Base-by-base conservation (phyloP, 2,113 vertebrate genomes). In the Corynorhinus townsendii region DNA sequence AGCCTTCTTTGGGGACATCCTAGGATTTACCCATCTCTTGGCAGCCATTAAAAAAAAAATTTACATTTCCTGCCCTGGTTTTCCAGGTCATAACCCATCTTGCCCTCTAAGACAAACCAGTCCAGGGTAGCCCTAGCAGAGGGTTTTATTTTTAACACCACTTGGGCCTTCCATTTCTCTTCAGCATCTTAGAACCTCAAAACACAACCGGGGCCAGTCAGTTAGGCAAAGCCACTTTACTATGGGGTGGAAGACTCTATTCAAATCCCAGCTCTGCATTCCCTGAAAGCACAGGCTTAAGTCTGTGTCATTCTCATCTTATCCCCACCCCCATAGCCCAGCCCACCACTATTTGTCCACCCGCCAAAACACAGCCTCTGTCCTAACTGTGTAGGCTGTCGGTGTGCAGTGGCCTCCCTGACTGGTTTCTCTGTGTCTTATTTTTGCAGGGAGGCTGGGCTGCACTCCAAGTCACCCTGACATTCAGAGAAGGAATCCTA, bases 241-340 rank as follows among this genome's bases (percentile, higher is more conserved):
- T 14, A 5, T 4, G 35, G 38, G 30, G 19, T 64, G 26, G 26
- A 54, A 59, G 38, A 54, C 7, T 24, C 56, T 47, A 8, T 17
- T 12, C 33, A 33, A 62, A 86, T 14, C 26, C 40, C n/a, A 35
- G 69, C 14, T 71, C 47, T 47, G 33, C 16, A 12, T 59, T 64
- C 80, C 16, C 81, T 59, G 8, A 85, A 73, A 79, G 28, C 16
- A 59, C 0, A n/a, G 71, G 12, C 35, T 49, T 86, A 75, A 47
- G 30, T 59, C 73, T 93, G 19, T 69, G 84, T 68, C 19, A 43
- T 80, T 54, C 33, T 91, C 69, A 8, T 22, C 47, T 64, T 24
- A 40, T 33, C 72, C 33, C 22, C 2, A 22, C 0, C 5, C 19
- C 40, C 35, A 24, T 0, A 56, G 24, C 43, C 22, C 2, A 11